phyloP scores from a whole-genome alignment of 2,888 invertebrate species.

The Acrocyrtus sp. region DNA sequence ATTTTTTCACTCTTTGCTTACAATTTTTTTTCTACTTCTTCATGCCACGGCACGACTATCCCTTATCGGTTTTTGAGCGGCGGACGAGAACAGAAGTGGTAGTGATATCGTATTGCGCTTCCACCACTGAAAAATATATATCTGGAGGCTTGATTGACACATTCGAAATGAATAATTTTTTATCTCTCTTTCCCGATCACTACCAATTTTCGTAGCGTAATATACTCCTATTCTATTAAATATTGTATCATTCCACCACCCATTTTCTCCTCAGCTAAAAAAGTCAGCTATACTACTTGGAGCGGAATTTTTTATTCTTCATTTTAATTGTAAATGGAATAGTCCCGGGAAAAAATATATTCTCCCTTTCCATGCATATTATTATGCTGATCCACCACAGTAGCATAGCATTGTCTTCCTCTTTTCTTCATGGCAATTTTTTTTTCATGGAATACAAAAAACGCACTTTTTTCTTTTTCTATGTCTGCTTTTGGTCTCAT shows the following conservation, averaged over 20 bases:
- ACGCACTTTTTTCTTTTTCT: neutral
- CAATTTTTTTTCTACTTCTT: constrained; percentile 31
- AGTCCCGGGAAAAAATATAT: constrained; percentile 10
- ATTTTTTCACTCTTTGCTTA: constrained; percentile 2
- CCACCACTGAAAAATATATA: constrained; percentile 25
- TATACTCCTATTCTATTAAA: constrained; percentile 11
- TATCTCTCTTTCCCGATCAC: constrained; percentile 50
- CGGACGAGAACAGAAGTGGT: neutral
- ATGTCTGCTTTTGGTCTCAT: constrained; percentile 33
- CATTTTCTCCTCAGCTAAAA: no score
- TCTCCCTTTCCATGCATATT: neutral
- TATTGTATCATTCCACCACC: no score
- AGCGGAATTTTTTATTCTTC: constrained; percentile 35
- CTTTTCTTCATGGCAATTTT: neutral
- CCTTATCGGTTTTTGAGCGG: neutral
- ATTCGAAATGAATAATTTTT: constrained; percentile 60
- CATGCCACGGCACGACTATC: constrained; percentile 22
- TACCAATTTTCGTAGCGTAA: constrained; percentile 45
- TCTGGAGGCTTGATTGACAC: constrained; percentile 57
- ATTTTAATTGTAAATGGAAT: constrained; percentile 48
- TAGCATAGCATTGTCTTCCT: constrained; percentile 4
- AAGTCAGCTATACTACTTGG: no score
- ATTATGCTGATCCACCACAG: constrained; percentile 18
- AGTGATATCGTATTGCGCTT: neutral
- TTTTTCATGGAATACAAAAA: neutral